Evolutionary conservation across 2,888 invertebrate genomes (phyloP).

Genomic region (Rhogogaster chlorosoma): DNA sequence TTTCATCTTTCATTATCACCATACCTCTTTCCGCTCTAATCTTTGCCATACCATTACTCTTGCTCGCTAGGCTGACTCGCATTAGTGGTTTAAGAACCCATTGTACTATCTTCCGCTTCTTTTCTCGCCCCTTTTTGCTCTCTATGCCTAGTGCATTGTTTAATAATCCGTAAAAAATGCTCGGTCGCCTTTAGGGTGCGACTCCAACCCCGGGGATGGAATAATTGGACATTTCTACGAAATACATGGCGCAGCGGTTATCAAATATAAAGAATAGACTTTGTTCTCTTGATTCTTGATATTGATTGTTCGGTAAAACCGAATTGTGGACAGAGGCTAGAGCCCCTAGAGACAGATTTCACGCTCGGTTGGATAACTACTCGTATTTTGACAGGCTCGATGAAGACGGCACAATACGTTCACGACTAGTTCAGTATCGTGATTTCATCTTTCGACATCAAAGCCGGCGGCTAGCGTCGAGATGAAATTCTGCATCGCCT

Average conservation of each 20-base stretch:
- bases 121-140: neutral
- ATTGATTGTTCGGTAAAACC: neutral
- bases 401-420: constrained; percentile 50
- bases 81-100: neutral
- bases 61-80: neutral
- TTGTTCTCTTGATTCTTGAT: neutral
- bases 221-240: neutral
- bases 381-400: constrained; percentile 50
- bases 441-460: constrained; percentile 52
- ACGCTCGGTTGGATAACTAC: neutral
- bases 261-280: neutral
- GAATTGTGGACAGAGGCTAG: neutral
- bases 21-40: neutral
- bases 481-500: constrained; percentile 53
- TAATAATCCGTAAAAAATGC: neutral
- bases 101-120: neutral
- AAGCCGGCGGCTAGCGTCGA: constrained; percentile 51
- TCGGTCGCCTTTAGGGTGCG: neutral
- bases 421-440: constrained; percentile 43
- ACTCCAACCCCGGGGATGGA: neutral
- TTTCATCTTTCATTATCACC: neutral
- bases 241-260: neutral
- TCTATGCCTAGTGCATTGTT: neutral
- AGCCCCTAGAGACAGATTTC: constrained; percentile 4
- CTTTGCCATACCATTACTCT: neutral